Evolutionary conservation across 2,797 vertebrate genomes (phyloP), one percentile per base, ranked within the genome.

Genomic region (Gymnothorax javanicus): DNA sequence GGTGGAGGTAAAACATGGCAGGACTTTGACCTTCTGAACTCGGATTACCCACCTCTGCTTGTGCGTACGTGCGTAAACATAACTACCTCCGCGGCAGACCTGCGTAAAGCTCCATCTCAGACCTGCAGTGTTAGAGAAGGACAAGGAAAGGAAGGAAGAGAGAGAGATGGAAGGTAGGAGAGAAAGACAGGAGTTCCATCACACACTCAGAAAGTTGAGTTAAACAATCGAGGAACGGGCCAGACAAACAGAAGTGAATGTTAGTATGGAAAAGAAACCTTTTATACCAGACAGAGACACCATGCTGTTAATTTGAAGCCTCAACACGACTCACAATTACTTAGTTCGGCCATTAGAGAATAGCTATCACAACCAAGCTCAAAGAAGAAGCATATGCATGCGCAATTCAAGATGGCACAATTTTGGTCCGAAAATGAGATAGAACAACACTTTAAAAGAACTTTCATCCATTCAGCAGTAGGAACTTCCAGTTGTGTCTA

Each of bases 101-200:
- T 93, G 96, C 95, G 91, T 96, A 96, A 93, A 96, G 94, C 94
- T 96, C 96, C 95, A 96, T 95, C 91, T 96, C 96, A 94, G 96
- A 95, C 94, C 96, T 96, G 95, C 91, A 95, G 92, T 91, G 92
- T 92, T 91, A 93, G 90, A 93, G 92, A 91, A 86, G 88, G 89
- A 91, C 91, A 57, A 89, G 90, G 89, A 58, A 89, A 91, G 90
- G 90, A 91, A 69, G 81, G 23, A 84, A 83, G 50, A 7, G 25
- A 81, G 73, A 88, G 50, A 62, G 56, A 27, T 84, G 93, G 77
- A 92, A 82, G 88, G 88, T 89, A 86, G 86, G 90, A 84, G 89
- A 93, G 89, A 90, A 90, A 88, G 87, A 93, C 89, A 94, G 89
- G 93, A 82, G 89, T 88, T 58, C 86, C 85, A 89, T 93, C 90